Evolutionary conservation across 2,797 vertebrate species (phyloP), one percentile per base, ranked within the genome.

Genomic region (Acanthopagrus latus): DNA sequence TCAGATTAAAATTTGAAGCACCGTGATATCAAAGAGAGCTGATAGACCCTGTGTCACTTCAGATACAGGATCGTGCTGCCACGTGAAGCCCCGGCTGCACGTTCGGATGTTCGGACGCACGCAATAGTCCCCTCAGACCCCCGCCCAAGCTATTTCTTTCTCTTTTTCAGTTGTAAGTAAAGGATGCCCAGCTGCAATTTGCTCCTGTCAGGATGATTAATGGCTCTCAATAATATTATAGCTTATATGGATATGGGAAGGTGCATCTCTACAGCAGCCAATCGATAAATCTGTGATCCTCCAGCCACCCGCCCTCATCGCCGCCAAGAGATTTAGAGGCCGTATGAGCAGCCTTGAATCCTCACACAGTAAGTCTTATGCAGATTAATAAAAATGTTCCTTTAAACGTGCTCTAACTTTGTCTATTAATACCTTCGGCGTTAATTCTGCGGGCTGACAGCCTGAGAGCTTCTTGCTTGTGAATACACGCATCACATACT

Each of bases 241-340:
- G 89, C 90, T 92, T 92, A 92, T 92, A 94, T 93, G 92, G 92
- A 93, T 93, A 94, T 93, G 91, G 91, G 84, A 94, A 92, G 91
- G 89, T 93, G 91, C 88, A 93, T 95, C 92, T 93, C 92, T 89
- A 88, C 92, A 88, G 84, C 66, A 88, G 80, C 74, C 86, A 91
- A 95, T 96, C 93, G 62, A 96, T 95, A 94, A 94, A 93, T 94
- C 92, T 93, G 90, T 92, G 90, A 92, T 93, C 86, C 84, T 86
- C 77, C 86, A 89, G 79, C 84, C 90, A 88, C 76, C 88, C 76
- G 78, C 71, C 64, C 84, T 82, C 78, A 73, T 73, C 21, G 33
- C 16, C 27, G 21, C 83, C 56, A 41, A 43, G 78, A 91, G 89
- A 93, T 93, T 93, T 91, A 93, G 86, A 90, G 86, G 82, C 90